These are phyloP conservation scores for Carlito syrichta DNA, from an alignment of 2,113 vertebrate species.

Conservation along the genomic window DNA sequence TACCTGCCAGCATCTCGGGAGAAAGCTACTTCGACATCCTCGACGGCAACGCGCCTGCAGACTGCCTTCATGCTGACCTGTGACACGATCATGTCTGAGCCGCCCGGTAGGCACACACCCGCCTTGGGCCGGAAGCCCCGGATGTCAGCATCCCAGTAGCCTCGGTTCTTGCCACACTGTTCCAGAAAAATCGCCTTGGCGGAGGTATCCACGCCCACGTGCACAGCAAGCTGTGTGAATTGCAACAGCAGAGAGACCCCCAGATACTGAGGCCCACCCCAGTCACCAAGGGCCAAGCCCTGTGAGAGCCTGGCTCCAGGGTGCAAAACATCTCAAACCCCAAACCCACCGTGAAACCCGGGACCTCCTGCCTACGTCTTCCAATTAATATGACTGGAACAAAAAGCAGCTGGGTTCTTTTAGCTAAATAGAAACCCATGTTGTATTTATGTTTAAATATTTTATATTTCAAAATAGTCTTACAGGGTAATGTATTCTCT, in stretches of 20 bases:
- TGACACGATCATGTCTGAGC: conserved; percentile 85
- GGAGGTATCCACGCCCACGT: conserved; percentile 84
- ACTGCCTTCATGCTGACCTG: conserved; percentile 84
- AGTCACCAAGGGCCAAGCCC: not conserved
- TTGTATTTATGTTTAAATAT: not conserved
- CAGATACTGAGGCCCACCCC: conserved; percentile 48
- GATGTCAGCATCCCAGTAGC: conserved; percentile 85
- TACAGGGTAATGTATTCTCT: not conserved
- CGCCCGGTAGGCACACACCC: conserved; percentile 83
- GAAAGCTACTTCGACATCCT: conserved; percentile 80
- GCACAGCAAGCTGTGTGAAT: conserved; percentile 82
- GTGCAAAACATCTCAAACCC: not conserved
- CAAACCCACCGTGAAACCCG: not conserved
- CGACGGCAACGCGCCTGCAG: conserved; percentile 73
- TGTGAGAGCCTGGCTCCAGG: not conserved
- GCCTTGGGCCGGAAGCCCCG: conserved; percentile 82
- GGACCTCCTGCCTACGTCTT: not conserved
- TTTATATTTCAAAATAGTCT: not conserved
- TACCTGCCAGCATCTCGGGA: conserved; percentile 91
- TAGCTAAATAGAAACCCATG: not conserved
- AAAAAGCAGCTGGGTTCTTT: not conserved
- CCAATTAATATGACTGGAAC: not conserved
- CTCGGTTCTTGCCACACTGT: conserved; percentile 88
- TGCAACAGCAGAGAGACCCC: not conserved
- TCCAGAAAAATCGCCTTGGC: conserved; percentile 83